Evolutionary conservation across 2,888 invertebrate species (phyloP).

Genomic region (Ferrisia virgata): DNA sequence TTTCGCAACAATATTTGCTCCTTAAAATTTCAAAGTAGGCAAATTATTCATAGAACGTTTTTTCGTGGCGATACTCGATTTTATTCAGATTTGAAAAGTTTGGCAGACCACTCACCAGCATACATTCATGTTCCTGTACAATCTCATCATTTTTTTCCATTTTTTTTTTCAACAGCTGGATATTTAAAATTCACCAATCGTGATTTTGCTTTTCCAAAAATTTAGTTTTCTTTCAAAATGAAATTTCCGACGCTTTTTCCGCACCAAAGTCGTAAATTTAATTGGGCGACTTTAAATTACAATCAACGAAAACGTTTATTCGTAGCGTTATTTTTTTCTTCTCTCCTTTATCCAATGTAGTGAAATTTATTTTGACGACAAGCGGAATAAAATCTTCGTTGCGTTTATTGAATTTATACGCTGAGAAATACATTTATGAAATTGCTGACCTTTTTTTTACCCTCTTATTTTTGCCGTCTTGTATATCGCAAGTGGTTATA

Average conservation of each 20-base stretch:
- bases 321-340: background rate
- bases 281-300: slow-evolving; percentile 13
- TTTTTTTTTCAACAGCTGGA: too few species aligned
- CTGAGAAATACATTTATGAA: slow-evolving; percentile 3
- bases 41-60: too few species aligned
- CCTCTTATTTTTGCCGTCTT: background rate
- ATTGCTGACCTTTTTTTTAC: slow-evolving; percentile 11
- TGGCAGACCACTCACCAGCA: too few species aligned
- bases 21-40: too few species aligned
- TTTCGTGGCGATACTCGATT: too few species aligned
- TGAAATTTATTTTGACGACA: slow-evolving; percentile 7
- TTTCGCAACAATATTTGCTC: too few species aligned
- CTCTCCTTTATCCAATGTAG: background rate
- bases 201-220: background rate
- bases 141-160: too few species aligned
- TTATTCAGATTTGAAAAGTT: too few species aligned
- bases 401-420: slow-evolving; percentile 7
- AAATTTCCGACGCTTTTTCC: background rate
- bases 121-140: background rate
- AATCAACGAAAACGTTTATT: background rate
- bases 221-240: background rate
- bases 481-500: background rate
- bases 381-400: background rate
- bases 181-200: background rate
- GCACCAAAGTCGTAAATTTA: background rate